phyloP scores from a whole-genome alignment of 2,113 vertebrate genomes.

The Origma solitaria region DNA sequence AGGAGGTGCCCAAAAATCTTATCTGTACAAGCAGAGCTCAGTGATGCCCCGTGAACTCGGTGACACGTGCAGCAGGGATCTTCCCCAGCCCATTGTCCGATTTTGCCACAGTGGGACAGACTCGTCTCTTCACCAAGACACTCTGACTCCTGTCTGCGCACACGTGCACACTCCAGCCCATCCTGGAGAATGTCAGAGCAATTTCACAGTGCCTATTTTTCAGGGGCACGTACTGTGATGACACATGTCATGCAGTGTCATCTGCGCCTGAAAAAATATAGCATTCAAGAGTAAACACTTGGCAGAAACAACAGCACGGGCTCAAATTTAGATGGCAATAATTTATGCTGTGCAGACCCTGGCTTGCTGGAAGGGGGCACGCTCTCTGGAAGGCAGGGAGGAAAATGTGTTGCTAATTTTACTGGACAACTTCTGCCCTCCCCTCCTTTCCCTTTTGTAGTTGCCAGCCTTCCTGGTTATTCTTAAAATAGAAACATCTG shows the following conservation, averaged over 20 bases:
- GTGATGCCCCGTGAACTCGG: accelerated
- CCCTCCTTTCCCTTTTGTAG: conserved; percentile 30
- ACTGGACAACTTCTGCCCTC: conserved; percentile 26
- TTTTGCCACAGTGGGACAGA: background rate
- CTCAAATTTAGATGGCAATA: conserved; percentile 33
- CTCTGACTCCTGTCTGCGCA: background rate
- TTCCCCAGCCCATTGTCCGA: background rate
- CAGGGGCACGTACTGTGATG: background rate
- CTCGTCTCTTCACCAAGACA: background rate
- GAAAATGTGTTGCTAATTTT: conserved; percentile 57
- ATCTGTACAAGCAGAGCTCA: background rate
- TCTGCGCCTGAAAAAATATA: background rate
- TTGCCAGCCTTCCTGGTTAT: conserved; percentile 47
- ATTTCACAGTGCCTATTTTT: background rate
- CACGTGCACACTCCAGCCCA: accelerated
- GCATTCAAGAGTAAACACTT: conserved; percentile 16
- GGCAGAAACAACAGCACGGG: background rate
- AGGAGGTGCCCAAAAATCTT: background rate
- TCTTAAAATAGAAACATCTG: conserved; percentile 49
- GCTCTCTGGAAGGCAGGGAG: conserved; percentile 18
- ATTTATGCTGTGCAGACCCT: conserved; percentile 1
- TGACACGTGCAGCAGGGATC: background rate
- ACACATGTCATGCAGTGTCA: background rate
- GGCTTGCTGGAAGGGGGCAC: background rate
- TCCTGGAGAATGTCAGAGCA: background rate